Base-by-base conservation (phyloP, 2,797 vertebrate species). In the Acanthurus lineatus region DNA sequence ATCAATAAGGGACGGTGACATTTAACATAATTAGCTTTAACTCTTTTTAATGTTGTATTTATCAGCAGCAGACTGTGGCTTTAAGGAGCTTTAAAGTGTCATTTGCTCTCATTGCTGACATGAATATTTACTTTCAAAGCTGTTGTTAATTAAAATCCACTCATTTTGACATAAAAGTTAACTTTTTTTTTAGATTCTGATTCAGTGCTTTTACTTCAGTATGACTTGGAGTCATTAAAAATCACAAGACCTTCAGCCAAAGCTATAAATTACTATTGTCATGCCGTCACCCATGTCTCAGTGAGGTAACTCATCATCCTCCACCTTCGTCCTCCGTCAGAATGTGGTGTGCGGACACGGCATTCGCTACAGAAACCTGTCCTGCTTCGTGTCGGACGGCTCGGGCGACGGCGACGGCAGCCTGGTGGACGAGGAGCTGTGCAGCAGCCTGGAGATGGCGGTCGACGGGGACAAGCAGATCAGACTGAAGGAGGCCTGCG, bases 291-390 rank as follows among this genome's bases (percentile, higher is more conserved):
- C n/a, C 12, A 44, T 40, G 38, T 40, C 38, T 40, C 38, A 40
- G 38, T 48, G 53, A 17, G 15, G 4, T 59, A 61, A 56, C 79
- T 60, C 45, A 10, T 54, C 48, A 1, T 20, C 54, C 2, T 81
- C 20, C 16, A 10, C 22, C 20, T 49, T n/a, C 8, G 48, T 48
- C 51, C 64, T 47, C 25, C 3, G 28, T 69, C 85, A 99, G 98
- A 96, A 95, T 73, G 98, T 98, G 82, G 97, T 98, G 0, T 99
- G 98, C 42, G 98, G 98, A 57, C 96, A 97, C 64, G 98, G 98
- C 54, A 94, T 86, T 32, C 96, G 96, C 82, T 93, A 93, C 88
- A 95, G 98, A 73, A 98, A 98, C 86, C 93, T 99, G 84, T 96
- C 97, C 53, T 99, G 98, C 89, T 96, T 96, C 3, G 98, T 99